Base-by-base conservation (phyloP, 1,140 invertebrate species). In the Magallana gigas region DNA sequence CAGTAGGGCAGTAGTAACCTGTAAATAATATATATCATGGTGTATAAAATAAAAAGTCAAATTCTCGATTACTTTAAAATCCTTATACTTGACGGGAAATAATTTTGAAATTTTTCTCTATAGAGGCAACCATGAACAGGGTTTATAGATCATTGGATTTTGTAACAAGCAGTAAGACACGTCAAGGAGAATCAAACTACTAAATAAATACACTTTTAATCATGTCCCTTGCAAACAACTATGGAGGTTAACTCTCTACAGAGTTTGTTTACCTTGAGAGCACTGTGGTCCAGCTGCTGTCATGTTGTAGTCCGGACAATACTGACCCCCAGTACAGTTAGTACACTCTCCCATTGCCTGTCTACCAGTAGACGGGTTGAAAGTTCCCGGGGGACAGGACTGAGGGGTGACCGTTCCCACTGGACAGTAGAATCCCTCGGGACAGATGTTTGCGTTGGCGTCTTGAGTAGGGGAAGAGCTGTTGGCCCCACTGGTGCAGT, bases 271-370 rank as follows among this genome's bases (percentile, higher is more conserved):
- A 94, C 93, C 93, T 76, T 89, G 88, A 62, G 88, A 68, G 87
- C 93, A 93, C 7, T 68, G 58, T 14, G 91, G 89, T 18, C 91
- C 92, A 16, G 90, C 88, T 4, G 88, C 71, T 4, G 92, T 92
- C 93, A 93, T 92, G 86, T 93, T 94, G 86, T 92, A 94, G 68
- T 91, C 84, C 0, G 90, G 90, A 90, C 93, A 93, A 87, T 92
- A 93, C 23, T 84, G 62, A 8, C 93, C 92, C 23, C 90, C 92
- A 1, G 92, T 92, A 86, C 93, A 94, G 82, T 92, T 91, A 8
- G 87, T 87, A 87, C 93, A 94, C 81, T 94, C 88, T 62, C 82
- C 85, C 7, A 89, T 89, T 56, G 83, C 88, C 88, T 91, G 89
- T 59, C 89, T 62, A 60, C 91, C 91, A 8, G 88, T 90, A 7